Evolutionary conservation across 2,113 vertebrate species (phyloP).

Genomic region (Alethe diademata): DNA sequence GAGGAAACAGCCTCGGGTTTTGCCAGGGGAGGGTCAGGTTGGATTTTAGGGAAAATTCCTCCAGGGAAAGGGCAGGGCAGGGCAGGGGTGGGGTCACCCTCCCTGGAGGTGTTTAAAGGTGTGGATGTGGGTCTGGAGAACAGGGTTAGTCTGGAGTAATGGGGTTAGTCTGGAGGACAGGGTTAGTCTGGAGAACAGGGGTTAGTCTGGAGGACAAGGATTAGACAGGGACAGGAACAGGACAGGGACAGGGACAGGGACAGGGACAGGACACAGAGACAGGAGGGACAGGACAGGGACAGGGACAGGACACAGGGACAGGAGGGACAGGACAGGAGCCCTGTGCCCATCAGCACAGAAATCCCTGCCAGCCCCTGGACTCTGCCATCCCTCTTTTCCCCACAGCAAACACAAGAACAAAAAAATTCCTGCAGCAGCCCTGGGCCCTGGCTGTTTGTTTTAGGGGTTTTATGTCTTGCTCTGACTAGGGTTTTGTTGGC

Average conservation of each 20-base stretch:
- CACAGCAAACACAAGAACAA: neutral
- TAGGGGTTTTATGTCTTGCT: neutral
- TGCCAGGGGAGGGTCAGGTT: neutral
- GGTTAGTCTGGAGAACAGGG: too few relatives aligned
- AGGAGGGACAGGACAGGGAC: too few relatives aligned
- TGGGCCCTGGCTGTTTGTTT: neutral
- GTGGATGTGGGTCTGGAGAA: neutral
- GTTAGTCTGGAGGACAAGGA: too few relatives aligned
- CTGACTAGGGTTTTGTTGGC: neutral
- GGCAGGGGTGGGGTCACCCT: neutral
- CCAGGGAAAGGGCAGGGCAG: neutral
- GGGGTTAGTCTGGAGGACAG: too few relatives aligned
- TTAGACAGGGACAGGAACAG: too few relatives aligned
- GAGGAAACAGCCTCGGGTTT: neutral
- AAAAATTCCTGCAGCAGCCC: neutral
- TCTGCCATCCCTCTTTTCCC: neutral
- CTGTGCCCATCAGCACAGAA: neutral
- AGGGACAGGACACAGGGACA: too few relatives aligned
- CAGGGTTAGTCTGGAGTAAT: neutral
- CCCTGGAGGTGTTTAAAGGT: neutral
- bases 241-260: too few relatives aligned
- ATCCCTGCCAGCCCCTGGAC: neutral
- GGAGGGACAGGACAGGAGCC: neutral
- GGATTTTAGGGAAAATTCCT: fast-evolving
- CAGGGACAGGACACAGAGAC: too few relatives aligned